phyloP scores from a whole-genome alignment of 2,113 vertebrate genomes.

The Polypterus bichir region DNA sequence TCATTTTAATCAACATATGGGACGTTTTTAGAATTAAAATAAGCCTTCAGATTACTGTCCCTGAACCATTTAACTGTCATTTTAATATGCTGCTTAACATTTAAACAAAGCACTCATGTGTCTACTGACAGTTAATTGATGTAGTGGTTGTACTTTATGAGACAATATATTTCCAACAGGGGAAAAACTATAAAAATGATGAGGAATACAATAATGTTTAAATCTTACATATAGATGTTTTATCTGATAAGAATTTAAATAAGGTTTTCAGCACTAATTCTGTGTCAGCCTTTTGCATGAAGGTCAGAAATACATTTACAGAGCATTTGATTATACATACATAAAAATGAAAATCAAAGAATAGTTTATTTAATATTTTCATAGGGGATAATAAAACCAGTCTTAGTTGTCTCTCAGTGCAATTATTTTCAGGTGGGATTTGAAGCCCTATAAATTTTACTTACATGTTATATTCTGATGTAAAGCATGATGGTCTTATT shows the following conservation, averaged over 20 bases:
- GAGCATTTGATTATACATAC: slow-evolving; percentile 5
- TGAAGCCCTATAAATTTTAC: slow-evolving; percentile 69
- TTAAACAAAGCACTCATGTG: slow-evolving; percentile 71
- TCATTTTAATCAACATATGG: slow-evolving; percentile 41
- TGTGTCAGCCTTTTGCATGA: slow-evolving; percentile 17
- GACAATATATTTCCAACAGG: slow-evolving; percentile 85
- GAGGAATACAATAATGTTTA: slow-evolving; percentile 49
- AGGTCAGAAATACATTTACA: slow-evolving; percentile 29
- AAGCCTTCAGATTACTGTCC: slow-evolving; percentile 58
- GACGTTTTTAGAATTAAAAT: slow-evolving; percentile 40
- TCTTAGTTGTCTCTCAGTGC: slow-evolving; percentile 38
- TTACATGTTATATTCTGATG: slow-evolving; percentile 67
- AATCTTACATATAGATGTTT: slow-evolving; percentile 23
- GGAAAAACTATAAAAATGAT: slow-evolving; percentile 77
- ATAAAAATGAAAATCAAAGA: slow-evolving; percentile 10
- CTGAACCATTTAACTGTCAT: slow-evolving; percentile 80
- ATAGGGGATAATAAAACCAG: slow-evolving; percentile 44
- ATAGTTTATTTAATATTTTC: slow-evolving; percentile 20
- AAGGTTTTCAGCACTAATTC: slow-evolving; percentile 5
- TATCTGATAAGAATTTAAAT: slow-evolving; percentile 10
- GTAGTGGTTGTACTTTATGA: slow-evolving; percentile 78
- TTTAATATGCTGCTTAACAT: slow-evolving; percentile 89
- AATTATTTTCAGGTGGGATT: slow-evolving; percentile 69
- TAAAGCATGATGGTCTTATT: slow-evolving; percentile 60
- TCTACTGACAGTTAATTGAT: slow-evolving; percentile 74